phyloP scores from a whole-genome alignment of 2,888 invertebrate genomes.

The Heliconius erato region DNA sequence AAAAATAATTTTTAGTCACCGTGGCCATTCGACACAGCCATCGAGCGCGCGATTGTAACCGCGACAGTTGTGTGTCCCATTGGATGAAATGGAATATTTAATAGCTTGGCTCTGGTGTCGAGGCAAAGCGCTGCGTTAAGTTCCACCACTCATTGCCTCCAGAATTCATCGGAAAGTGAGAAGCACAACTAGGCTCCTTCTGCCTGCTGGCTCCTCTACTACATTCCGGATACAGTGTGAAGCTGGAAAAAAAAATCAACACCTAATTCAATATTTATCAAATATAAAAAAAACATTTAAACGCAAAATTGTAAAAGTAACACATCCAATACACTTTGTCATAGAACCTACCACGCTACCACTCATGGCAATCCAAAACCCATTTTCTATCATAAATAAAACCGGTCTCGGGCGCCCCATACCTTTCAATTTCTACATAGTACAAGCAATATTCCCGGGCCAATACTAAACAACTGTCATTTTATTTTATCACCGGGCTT shows the following conservation, averaged over 20 bases:
- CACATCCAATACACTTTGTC: conserved; percentile 52
- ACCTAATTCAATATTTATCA: neutral
- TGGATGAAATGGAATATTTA: neutral
- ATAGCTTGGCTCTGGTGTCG: neutral
- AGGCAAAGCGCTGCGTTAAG: neutral
- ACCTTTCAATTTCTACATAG: conserved; percentile 84
- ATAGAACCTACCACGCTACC: conserved; percentile 59
- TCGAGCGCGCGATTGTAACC: too few species aligned
- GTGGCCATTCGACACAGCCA: too few species aligned
- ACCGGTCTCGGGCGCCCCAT: conserved; percentile 80
- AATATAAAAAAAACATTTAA: conserved; percentile 23
- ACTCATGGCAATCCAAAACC: conserved; percentile 80
- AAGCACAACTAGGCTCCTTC: neutral
- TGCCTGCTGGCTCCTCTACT: neutral
- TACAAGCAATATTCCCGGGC: conserved; percentile 78
- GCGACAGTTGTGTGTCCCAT: neutral
- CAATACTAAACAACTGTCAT: conserved; percentile 85
- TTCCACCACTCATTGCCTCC: neutral
- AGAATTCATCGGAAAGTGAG: too few species aligned
- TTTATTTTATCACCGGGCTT: conserved; percentile 85
- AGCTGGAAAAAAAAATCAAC: neutral
- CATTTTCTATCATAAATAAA: conserved; percentile 83
- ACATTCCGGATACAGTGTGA: neutral
- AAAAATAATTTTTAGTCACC: too few species aligned
- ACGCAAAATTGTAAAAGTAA: conserved; percentile 31